Evolutionary conservation across 2,888 invertebrate genomes (phyloP), one percentile per base, ranked within the genome.

Genomic region (Eudemis profundana): DNA sequence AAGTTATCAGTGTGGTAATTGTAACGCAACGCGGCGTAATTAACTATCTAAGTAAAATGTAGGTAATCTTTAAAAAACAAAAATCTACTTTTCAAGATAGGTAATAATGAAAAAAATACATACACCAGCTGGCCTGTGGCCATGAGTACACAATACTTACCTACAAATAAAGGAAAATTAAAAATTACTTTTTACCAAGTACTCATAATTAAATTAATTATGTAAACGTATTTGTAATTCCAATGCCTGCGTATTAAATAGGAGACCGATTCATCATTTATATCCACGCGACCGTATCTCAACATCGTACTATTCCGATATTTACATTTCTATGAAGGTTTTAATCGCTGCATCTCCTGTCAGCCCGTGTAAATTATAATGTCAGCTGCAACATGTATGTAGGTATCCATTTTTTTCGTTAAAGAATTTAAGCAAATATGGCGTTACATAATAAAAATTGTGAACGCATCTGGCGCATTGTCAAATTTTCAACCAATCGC

Each of bases 381-480:
- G 81, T 87, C 87, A 87, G 85, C 87, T 88, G 89, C 83, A 68
- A 71, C 64, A 61, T 50, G 74, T 76, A 74, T 75, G 50, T 72
- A 77, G 77, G 59, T 73, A 77, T 78, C 75, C 76, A 78, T 76
- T 83, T 82, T 85, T 84, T 81, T 81, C 81, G 81, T 81, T 83
- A 83, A 82, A 79, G 77, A 78, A 80, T 78, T 76, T 77, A 76
- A 85, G 86, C 88, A 90, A 91, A 91, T 84, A 91, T 90, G 89
- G 91, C 90, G 70, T 74, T 75, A 67, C 72, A 74, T 82, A 87
- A 84, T 81, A 83, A 77, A 74, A 69, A 76, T 78, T 77, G 72
- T 74, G 81, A 84, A 79, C 89, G 86, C 90, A 92, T 92, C 91
- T 92, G 90, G 89, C 82, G 83, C 76, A 89, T 91, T 90, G 90